phyloP scores from a whole-genome alignment of 2,113 vertebrate genomes.

The Chaetodon trifascialis region DNA sequence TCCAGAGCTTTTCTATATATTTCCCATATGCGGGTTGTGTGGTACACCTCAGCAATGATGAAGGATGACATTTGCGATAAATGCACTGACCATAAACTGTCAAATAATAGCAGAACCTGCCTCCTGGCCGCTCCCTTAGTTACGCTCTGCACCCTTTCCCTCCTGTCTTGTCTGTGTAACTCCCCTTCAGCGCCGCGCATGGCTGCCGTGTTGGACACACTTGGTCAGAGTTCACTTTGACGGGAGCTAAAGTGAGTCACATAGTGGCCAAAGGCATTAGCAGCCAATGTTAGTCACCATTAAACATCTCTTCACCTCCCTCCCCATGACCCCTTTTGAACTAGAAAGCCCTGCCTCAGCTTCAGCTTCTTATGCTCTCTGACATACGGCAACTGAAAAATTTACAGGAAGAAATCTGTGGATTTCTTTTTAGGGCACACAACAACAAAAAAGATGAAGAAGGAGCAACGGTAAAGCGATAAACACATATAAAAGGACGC shows the following conservation, averaged over 20 bases:
- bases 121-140: slow-evolving; percentile 70
- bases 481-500: slow-evolving; percentile 54
- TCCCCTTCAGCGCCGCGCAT: slow-evolving; percentile 52
- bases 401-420: neutral
- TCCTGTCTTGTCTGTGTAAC: slow-evolving; percentile 57
- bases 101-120: slow-evolving; percentile 70
- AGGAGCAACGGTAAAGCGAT: slow-evolving; percentile 35
- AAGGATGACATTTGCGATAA: slow-evolving; percentile 81
- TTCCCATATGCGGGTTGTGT: slow-evolving; percentile 30
- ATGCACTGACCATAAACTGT: slow-evolving; percentile 83
- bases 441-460: slow-evolving; percentile 1
- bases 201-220: slow-evolving; percentile 69
- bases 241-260: slow-evolving; percentile 74
- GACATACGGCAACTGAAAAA: slow-evolving; percentile 26
- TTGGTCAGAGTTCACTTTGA: slow-evolving; percentile 73
- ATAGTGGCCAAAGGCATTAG: slow-evolving; percentile 63
- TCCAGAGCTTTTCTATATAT: slow-evolving; percentile 29
- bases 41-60: slow-evolving; percentile 63
- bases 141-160: slow-evolving; percentile 58
- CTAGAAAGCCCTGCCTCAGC: slow-evolving; percentile 17
- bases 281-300: slow-evolving; percentile 72
- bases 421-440: slow-evolving; percentile 15
- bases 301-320: slow-evolving; percentile 66
- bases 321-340: slow-evolving; percentile 44
- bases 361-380: neutral